phyloP scores from a whole-genome alignment of 2,888 invertebrate genomes.

The Drosophila aldrichi region DNA sequence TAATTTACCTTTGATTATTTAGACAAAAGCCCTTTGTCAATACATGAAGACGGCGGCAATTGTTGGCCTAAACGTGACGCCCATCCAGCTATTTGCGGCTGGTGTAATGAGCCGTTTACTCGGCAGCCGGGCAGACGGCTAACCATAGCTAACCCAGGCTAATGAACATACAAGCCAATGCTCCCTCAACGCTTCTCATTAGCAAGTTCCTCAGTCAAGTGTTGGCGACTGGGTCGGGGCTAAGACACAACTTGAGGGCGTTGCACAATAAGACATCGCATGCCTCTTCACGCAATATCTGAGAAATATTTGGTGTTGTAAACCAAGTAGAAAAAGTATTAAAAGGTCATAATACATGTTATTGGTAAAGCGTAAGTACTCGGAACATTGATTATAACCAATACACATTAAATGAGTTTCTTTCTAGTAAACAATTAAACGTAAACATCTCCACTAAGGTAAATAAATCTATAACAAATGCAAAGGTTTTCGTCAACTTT shows the following conservation, averaged over 20 bases:
- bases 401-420: neutral
- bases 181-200: constrained; percentile 48
- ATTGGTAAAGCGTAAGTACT: neutral
- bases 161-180: constrained; percentile 52
- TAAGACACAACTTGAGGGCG: constrained; percentile 40
- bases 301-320: neutral
- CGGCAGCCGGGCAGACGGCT: constrained; percentile 5
- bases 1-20: constrained; percentile 69
- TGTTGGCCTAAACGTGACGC: constrained; percentile 53
- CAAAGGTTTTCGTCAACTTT: too few species aligned
- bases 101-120: constrained; percentile 73
- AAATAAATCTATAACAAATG: neutral
- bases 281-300: neutral
- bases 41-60: constrained; percentile 32
- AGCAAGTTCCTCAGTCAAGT: constrained; percentile 17
- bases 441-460: neutral
- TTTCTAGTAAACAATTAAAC: neutral
- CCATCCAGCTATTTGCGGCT: constrained; percentile 61
- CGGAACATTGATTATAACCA: neutral
- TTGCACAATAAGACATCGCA: constrained; percentile 35
- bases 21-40: constrained; percentile 63
- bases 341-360: neutral
- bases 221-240: constrained; percentile 26
- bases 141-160: constrained; percentile 30
- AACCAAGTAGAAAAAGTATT: neutral